Base-by-base conservation (phyloP, 2,888 invertebrate species). In the Dynastes maya region DNA sequence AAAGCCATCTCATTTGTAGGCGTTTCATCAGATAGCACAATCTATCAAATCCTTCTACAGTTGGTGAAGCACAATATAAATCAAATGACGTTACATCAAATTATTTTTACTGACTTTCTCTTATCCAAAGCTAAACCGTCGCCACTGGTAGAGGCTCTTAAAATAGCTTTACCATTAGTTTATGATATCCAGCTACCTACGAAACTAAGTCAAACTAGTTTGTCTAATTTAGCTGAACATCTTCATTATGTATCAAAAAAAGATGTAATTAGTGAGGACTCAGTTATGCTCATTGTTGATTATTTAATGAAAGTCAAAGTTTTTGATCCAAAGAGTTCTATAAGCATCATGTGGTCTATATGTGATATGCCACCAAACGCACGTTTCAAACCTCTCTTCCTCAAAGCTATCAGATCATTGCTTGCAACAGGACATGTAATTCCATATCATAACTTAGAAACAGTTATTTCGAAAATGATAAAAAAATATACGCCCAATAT, bases 31-130 rank as follows among this genome's bases (percentile, higher is more conserved):
- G 89, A 92, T 53, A 91, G 92, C 64, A 86, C 91, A 1, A 90
- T 95, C 40, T 88, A 92, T 22, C 92, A 93, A 86, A 90, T 91
- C 0, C 86, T 94, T 79, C 88, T 95, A 11, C 93, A 94, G 84
- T 87, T 94, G 55, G 86, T 95, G 16, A 87, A 93, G 64, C 89
- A 90, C 75, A 90, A 91, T 80, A 89, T 94, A 11, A 94, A 94
- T 86, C 85, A 90, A 58, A 84, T 95, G 11, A 90, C 89, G 79
- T 85, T 93, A 29, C 87, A 90, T 2, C 92, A 94, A 83, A 91
- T 94, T 45, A 90, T 92, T 83, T 93, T 93, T 84, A 76, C 94
- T 16, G 90, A 93, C 84, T 92, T 91, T 84, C 82, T 94, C 6
- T 84, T 95, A 0, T 84, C 86, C 1, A 74, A 76, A 70, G 89